Evolutionary conservation across 1,140 invertebrate genomes (phyloP).

Genomic region (Meloidogyne hapla): DNA sequence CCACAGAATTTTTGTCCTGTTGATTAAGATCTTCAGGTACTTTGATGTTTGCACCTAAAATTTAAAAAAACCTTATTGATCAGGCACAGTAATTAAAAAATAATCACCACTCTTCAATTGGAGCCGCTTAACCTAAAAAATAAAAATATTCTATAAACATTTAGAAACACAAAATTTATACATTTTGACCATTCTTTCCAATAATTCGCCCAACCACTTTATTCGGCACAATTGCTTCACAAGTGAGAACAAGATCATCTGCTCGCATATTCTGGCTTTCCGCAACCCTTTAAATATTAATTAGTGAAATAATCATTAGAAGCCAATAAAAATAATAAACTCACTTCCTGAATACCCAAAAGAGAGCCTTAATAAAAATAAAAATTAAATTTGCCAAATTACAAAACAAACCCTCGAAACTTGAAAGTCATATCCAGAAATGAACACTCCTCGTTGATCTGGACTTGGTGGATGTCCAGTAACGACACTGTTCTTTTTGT

Average conservation of each 20-base stretch:
- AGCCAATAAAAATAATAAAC: neutral
- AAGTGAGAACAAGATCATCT: slow-evolving; percentile 16
- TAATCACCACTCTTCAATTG: slow-evolving; percentile 21
- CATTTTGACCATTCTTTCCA: slow-evolving; percentile 39
- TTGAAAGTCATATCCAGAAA: slow-evolving; percentile 29
- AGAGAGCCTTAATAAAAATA: slow-evolving; percentile 9
- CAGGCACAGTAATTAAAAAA: neutral
- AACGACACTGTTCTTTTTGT: neutral
- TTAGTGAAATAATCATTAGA: neutral
- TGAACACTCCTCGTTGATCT: slow-evolving; percentile 17
- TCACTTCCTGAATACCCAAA: slow-evolving; percentile 25
- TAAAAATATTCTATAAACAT: neutral
- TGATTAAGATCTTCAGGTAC: slow-evolving; percentile 35
- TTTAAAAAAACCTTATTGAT: neutral
- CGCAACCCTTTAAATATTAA: slow-evolving; percentile 14
- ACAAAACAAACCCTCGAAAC: slow-evolving; percentile 17
- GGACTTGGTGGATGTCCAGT: neutral
- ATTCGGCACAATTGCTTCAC: slow-evolving; percentile 30
- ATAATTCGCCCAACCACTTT: slow-evolving; percentile 37
- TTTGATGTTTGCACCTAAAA: slow-evolving; percentile 19
- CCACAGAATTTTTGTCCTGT: slow-evolving; percentile 14
- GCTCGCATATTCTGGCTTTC: slow-evolving; percentile 12
- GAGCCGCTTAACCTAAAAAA: slow-evolving; percentile 32
- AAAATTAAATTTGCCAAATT: neutral
- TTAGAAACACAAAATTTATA: neutral